Conservation (phyloP, 2,888 invertebrate species). For the Macroteleia sp. region DNA sequence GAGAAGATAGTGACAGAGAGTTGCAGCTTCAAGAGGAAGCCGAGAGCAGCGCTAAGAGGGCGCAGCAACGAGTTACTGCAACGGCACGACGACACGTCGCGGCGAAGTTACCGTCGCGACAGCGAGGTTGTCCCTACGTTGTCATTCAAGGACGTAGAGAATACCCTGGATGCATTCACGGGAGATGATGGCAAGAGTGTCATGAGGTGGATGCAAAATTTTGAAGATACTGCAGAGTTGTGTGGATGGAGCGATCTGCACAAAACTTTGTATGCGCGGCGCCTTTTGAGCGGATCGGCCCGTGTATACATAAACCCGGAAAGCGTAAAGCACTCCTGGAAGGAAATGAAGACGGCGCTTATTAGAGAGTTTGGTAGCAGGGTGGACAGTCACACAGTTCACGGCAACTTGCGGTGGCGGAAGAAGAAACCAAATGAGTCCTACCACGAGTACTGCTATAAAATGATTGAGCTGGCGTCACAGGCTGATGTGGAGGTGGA, state of each 20-base stretch:
- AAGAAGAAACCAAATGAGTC: conserved; percentile 1
- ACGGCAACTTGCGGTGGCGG: conserved; percentile 1
- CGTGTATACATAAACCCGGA: neutral
- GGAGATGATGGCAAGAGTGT: neutral
- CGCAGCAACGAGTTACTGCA: no score
- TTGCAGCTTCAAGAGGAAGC: neutral
- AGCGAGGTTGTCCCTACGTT: no score
- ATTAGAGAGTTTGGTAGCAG: neutral
- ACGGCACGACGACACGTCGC: no score
- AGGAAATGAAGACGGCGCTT: neutral
- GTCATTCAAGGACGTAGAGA: neutral
- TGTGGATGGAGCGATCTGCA: neutral
- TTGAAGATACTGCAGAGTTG: neutral
- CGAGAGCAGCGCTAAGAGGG: neutral
- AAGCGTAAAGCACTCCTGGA: neutral
- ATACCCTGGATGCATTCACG: neutral
- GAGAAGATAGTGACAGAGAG: neutral
- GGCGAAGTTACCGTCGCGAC: no score
- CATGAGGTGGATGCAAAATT: neutral
- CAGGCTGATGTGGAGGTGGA: neutral
- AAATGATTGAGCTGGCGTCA: neutral
- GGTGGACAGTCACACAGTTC: conserved; percentile 10
- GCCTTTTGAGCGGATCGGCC: conserved; percentile 2
- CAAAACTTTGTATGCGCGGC: neutral
- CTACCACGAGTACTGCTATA: neutral